Evolutionary conservation across 2,113 vertebrate species (phyloP).

Genomic region (Protobothrops flavoviridis): DNA sequence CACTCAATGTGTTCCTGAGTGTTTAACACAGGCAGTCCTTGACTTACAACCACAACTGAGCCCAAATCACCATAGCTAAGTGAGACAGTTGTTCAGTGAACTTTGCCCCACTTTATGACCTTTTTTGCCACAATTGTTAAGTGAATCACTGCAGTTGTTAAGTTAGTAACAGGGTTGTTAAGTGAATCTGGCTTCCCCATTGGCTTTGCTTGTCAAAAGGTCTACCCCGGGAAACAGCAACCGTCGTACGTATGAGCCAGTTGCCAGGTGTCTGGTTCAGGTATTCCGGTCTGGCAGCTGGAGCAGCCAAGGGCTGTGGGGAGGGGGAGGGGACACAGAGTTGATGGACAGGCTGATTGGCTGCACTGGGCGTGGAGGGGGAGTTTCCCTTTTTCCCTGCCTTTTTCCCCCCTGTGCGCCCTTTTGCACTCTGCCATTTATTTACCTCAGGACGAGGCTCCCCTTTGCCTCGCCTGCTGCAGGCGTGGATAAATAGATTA

Average conservation of each 20-base stretch:
- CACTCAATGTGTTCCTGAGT: neutral
- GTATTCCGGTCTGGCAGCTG: neutral
- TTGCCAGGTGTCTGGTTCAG: neutral
- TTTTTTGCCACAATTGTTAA: neutral
- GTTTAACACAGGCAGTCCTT: neutral
- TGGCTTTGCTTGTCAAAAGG: neutral
- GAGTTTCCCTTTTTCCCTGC: neutral
- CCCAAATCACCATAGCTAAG: neutral
- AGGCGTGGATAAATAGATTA: too few relatives aligned
- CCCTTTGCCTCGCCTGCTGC: too few relatives aligned
- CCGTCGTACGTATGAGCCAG: neutral
- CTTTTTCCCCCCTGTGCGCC: neutral
- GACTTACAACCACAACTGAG: neutral
- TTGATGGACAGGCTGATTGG: neutral
- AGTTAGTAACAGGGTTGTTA: neutral
- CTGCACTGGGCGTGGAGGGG: neutral
- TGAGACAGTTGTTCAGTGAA: neutral
- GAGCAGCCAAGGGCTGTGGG: neutral
- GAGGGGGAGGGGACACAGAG: too few relatives aligned
- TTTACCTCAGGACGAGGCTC: neutral
- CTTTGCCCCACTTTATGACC: neutral
- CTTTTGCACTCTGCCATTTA: too few relatives aligned
- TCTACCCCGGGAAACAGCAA: fast-evolving
- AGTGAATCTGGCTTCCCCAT: neutral
- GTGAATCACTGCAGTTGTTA: neutral